phyloP scores from a whole-genome alignment of 2,888 invertebrate species.

The Thalpophila matura region DNA sequence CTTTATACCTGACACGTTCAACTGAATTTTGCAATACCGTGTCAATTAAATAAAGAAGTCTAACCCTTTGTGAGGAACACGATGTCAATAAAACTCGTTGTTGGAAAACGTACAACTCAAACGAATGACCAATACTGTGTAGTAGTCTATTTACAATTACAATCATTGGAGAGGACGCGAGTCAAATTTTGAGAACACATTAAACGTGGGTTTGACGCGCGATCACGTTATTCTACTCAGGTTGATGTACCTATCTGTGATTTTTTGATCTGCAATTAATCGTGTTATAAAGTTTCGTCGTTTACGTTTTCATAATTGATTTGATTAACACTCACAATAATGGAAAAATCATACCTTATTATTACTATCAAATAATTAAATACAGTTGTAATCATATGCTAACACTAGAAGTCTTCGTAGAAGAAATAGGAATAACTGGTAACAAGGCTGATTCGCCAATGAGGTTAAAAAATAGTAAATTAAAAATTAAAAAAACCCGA shows the following conservation, averaged over 20 bases:
- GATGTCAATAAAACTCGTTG: slow-evolving; percentile 4
- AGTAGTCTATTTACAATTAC: slow-evolving; percentile 9
- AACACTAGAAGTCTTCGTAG: too few relatives aligned
- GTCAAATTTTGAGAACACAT: too few relatives aligned
- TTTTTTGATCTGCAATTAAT: neutral
- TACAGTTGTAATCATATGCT: too few relatives aligned
- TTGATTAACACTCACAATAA: too few relatives aligned
- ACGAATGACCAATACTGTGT: neutral
- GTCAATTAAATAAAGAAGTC: neutral
- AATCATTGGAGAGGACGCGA: neutral
- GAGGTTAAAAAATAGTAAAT: too few relatives aligned
- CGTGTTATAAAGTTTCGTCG: too few relatives aligned
- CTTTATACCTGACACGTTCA: neutral
- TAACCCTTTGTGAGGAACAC: neutral
- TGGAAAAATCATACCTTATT: too few relatives aligned
- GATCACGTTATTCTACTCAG: neutral
- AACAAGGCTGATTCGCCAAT: too few relatives aligned
- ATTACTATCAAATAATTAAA: too few relatives aligned
- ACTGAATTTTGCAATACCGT: slow-evolving; percentile 13
- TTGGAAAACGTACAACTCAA: slow-evolving; percentile 14
- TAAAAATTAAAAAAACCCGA: too few relatives aligned
- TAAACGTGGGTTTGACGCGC: neutral
- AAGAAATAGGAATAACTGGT: too few relatives aligned
- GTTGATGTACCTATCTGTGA: neutral
- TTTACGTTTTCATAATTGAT: too few relatives aligned